These are phyloP conservation scores for Porites lutea DNA, from an alignment of 64 coral and sea anemone genomes.

Conservation along the genomic window DNA sequence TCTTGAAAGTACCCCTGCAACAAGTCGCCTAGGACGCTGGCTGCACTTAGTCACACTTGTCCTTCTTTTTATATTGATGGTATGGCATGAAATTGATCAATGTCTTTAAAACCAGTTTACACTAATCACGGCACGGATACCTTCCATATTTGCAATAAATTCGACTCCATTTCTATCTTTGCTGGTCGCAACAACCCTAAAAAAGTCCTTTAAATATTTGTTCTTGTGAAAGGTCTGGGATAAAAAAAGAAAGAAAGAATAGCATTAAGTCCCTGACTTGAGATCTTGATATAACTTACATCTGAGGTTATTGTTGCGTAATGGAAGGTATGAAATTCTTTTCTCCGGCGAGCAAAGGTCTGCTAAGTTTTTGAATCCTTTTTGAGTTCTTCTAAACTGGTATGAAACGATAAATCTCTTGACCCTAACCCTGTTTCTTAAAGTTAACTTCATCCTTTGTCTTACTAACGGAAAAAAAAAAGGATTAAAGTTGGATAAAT, in stretches of 20 bases:
- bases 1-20: too few relatives aligned
- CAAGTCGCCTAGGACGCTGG: too few relatives aligned
- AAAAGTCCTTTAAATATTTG: slow-evolving; percentile 19
- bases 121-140: not conserved
- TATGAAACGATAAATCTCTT: too few relatives aligned
- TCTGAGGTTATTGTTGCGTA: too few relatives aligned
- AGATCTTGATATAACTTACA: not conserved
- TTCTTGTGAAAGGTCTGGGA: slow-evolving; percentile 39
- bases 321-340: too few relatives aligned
- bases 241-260: not conserved
- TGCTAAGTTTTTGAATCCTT: not conserved
- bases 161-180: slow-evolving; percentile 67
- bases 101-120: too few relatives aligned
- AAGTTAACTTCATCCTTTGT: too few relatives aligned
- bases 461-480: not conserved
- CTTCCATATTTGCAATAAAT: slow-evolving; percentile 67
- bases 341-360: not conserved
- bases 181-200: slow-evolving; percentile 50
- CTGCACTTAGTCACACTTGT: too few relatives aligned
- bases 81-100: not conserved
- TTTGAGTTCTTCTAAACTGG: too few relatives aligned
- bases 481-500: not conserved
- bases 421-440: too few relatives aligned
- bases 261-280: not conserved
- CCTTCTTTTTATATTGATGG: too few relatives aligned